phyloP scores from a whole-genome alignment of 2,888 invertebrate species.

The Hydropsyche betteni region DNA sequence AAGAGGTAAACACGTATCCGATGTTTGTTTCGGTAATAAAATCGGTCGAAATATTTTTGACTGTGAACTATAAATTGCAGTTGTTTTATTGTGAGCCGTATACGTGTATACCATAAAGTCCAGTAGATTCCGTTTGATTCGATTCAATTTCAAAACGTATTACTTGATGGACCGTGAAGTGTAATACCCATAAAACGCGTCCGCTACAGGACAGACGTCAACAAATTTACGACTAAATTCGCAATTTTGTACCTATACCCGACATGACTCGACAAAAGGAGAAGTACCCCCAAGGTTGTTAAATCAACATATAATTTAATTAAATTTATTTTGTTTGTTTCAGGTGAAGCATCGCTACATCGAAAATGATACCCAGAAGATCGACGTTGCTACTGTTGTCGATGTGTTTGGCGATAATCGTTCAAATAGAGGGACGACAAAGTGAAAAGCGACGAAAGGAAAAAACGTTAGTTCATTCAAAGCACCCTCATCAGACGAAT shows the following conservation, averaged over 20 bases:
- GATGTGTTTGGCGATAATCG: slow-evolving; percentile 21
- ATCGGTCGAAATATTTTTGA: slow-evolving; percentile 19
- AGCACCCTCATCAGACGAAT: slow-evolving; percentile 53
- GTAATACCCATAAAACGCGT: slow-evolving; percentile 40
- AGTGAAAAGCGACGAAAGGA: slow-evolving; percentile 45
- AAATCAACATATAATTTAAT: background rate
- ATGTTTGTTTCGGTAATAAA: slow-evolving; percentile 18
- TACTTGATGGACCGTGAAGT: slow-evolving; percentile 45
- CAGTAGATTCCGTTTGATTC: slow-evolving; percentile 29
- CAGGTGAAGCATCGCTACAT: background rate
- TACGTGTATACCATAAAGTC: too few species aligned
- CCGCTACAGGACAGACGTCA: slow-evolving; percentile 33
- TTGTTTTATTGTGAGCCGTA: slow-evolving; percentile 24
- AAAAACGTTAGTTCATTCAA: slow-evolving; percentile 54
- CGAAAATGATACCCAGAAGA: slow-evolving; percentile 41
- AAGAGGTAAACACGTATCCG: background rate
- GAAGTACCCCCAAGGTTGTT: too few species aligned
- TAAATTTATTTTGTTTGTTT: slow-evolving; percentile 34
- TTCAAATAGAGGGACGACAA: slow-evolving; percentile 32
- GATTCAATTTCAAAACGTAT: slow-evolving; percentile 47
- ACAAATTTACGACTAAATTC: slow-evolving; percentile 22
- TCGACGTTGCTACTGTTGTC: slow-evolving; percentile 15
- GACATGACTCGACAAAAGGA: too few species aligned
- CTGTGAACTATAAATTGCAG: slow-evolving; percentile 31
- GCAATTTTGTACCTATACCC: too few species aligned